These are phyloP conservation scores for Promerops cafer DNA, from an alignment of 2,113 vertebrate genomes.

Conservation along the genomic window DNA sequence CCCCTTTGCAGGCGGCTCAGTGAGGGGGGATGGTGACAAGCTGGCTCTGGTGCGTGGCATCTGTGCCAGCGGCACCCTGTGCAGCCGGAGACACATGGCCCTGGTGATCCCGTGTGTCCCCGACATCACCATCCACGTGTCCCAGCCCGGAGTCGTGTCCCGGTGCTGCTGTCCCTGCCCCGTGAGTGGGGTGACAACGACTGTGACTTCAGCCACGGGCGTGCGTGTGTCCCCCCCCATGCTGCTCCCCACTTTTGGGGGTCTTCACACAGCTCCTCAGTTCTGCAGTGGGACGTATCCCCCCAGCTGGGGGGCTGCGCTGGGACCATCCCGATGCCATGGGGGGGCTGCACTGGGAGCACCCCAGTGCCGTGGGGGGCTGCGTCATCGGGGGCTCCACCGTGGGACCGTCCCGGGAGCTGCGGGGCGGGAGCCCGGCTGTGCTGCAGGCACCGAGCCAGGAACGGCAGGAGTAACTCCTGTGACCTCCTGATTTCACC, in stretches of 20 bases:
- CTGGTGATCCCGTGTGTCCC: neutral
- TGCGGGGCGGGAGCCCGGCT: neutral
- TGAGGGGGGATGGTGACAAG: neutral
- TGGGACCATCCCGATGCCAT: fast-evolving
- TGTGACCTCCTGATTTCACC: neutral
- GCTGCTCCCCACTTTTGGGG: neutral
- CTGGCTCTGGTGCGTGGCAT: neutral
- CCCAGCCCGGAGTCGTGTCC: neutral
- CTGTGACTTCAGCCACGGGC: neutral
- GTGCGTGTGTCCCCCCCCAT: neutral
- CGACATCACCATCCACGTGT: neutral
- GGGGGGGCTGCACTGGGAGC: neutral
- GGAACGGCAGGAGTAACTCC: neutral
- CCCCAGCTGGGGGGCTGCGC: fast-evolving
- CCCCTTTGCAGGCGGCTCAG: neutral
- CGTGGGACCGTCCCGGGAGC: neutral
- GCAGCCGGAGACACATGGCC: neutral
- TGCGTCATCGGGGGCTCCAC: fast-evolving
- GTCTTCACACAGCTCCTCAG: neutral
- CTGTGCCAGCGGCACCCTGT: neutral
- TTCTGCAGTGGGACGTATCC: neutral
- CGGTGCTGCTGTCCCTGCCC: neutral
- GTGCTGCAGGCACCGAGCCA: neutral
- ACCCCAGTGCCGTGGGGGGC: neutral
- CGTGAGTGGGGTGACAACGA: neutral